phyloP scores from a whole-genome alignment of 1,140 invertebrate genomes.

The Zophobas atratus region DNA sequence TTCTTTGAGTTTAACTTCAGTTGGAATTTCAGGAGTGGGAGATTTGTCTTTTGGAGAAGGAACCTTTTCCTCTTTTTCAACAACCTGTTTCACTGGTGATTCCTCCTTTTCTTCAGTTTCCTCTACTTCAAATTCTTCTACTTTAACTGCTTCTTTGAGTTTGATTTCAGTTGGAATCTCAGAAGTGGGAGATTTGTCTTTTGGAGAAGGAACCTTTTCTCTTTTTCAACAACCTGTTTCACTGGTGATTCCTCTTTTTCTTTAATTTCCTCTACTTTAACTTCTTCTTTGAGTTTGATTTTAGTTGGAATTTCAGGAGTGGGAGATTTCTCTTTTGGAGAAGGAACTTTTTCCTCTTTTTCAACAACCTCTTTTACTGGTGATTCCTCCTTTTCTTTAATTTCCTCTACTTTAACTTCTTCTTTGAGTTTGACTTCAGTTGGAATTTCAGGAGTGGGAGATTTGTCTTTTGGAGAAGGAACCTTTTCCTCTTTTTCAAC shows the following conservation, averaged over 20 bases:
- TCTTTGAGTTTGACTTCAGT: conserved; percentile 2
- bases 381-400: background rate
- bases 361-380: background rate
- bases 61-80: too few relatives aligned
- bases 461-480: conserved; percentile 16
- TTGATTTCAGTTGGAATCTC: background rate
- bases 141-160: too few relatives aligned
- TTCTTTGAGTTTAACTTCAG: too few relatives aligned
- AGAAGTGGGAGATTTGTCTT: background rate
- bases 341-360: conserved; percentile 1
- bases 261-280: background rate
- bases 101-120: too few relatives aligned
- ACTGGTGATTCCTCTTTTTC: background rate
- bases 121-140: too few relatives aligned
- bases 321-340: conserved; percentile 15
- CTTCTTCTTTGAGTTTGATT: background rate
- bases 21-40: too few relatives aligned
- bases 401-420: background rate
- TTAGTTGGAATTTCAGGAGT: background rate
- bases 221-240: background rate
- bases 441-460: background rate
- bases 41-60: too few relatives aligned
- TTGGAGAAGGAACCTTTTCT: background rate
- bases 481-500: background rate
- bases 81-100: too few relatives aligned